Evolutionary conservation across 1,140 invertebrate genomes (phyloP), one percentile per base, ranked within the genome.

Genomic region (Melipona quadrifasciata): DNA sequence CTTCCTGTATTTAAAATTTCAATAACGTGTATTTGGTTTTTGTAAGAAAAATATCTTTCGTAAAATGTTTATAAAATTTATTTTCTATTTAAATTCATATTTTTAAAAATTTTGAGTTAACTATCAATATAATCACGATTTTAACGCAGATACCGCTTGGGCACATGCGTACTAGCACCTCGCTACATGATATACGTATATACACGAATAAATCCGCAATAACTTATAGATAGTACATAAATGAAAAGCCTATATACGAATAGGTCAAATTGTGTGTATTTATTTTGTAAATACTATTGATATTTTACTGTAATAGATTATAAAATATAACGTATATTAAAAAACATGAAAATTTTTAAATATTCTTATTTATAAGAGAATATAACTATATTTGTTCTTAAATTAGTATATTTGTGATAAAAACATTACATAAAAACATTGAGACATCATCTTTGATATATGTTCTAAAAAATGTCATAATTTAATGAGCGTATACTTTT

Each of bases 201-300:
- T 61, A 31, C 34, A 76, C 51, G 27, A 57, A 53, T 64, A 76
- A 58, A 71, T 1, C 72, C 31, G 72, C 72, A 82, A 58, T 53
- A 55, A 77, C 51, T 82, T 77, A 77, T 82, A 82, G 47, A 5
- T 34, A 1, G n/a, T 16, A 47, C 6, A 47, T 47, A 57, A 82
- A 57, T 82, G 11, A 24, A n/a, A 67, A 57, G 16, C 31, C 2
- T 76, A 16, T 68, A 47, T 1, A 55, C 1, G 17, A 19, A 17
- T 55, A 51, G 11, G 10, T 34, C 16, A 8, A n/a, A 81, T 34
- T 64, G 4, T 74, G 27, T 17, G 1, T 61, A n/a, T 51, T 61
- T 51, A 47, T 47, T 47, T 47, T 47, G 39, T 47, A 47, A 47
- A 47, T 4, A 8, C 0, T 31, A 27, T 5, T 3, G 10, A 16